phyloP scores from a whole-genome alignment of 1,140 invertebrate genomes.

The Rhopalosiphum padi region DNA sequence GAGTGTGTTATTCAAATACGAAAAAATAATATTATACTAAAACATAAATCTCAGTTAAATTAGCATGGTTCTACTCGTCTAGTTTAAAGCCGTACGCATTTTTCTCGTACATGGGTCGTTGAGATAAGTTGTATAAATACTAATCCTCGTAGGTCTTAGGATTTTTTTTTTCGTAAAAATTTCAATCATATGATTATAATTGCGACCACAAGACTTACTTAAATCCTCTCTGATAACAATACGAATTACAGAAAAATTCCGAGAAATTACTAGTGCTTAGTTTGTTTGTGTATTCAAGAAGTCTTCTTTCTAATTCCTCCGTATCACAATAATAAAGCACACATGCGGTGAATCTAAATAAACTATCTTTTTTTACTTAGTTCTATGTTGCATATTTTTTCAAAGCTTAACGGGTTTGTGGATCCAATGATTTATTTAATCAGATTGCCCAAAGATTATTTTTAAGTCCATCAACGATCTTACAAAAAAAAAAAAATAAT shows the following conservation, averaged over 20 bases:
- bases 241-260: not conserved
- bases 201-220: not conserved
- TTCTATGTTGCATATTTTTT: not conserved
- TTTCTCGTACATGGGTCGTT: not conserved
- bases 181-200: not conserved
- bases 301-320: not conserved
- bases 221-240: not conserved
- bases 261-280: not conserved
- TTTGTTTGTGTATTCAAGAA: not conserved
- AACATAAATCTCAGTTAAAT: not conserved
- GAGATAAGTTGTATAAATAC: not conserved
- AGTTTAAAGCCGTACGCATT: not conserved
- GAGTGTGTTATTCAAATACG: not conserved
- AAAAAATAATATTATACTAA: not conserved
- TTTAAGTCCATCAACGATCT: too few species aligned
- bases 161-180: not conserved
- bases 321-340: not conserved
- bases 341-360: not conserved
- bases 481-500: too few species aligned
- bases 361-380: not conserved
- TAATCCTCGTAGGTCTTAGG: not conserved
- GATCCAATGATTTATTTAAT: not conserved
- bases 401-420: not conserved
- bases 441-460: too few species aligned
- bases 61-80: not conserved